These are phyloP conservation scores for Cryptocheilus praepositus DNA, from an alignment of 2,888 invertebrate genomes.

Conservation along the genomic window DNA sequence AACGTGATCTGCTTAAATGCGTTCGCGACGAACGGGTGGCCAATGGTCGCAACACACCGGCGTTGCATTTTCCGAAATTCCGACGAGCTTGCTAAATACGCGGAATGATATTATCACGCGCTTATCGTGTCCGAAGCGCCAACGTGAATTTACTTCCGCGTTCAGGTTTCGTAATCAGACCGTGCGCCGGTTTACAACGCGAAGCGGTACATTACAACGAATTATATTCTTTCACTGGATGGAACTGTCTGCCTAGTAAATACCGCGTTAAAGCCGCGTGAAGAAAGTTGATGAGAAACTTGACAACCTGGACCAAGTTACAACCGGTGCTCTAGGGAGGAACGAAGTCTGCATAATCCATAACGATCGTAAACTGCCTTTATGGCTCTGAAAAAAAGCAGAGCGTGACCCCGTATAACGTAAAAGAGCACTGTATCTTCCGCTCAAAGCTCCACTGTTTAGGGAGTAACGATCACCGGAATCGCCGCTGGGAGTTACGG, in stretches of 20 bases:
- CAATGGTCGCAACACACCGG: too few relatives aligned
- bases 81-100: too few relatives aligned
- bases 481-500: neutral
- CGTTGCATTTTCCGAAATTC: too few relatives aligned
- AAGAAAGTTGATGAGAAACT: conserved; percentile 25
- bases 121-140: too few relatives aligned
- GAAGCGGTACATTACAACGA: too few relatives aligned
- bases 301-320: conserved; percentile 25
- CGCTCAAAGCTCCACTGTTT: conserved; percentile 1
- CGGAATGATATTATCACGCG: too few relatives aligned
- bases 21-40: too few relatives aligned
- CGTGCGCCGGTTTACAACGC: too few relatives aligned
- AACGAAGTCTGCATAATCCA: conserved; percentile 51
- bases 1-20: too few relatives aligned
- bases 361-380: conserved; percentile 57
- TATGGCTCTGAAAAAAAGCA: conserved; percentile 42
- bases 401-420: conserved; percentile 10
- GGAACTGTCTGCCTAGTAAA: neutral
- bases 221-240: neutral
- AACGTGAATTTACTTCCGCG: too few relatives aligned
- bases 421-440: conserved; percentile 4
- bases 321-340: conserved; percentile 18
- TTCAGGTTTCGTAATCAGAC: too few relatives aligned
- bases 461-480: neutral
- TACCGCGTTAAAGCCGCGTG: neutral